Conservation (phyloP, 2,888 invertebrate genomes). For the Liposcelis brunnea region DNA sequence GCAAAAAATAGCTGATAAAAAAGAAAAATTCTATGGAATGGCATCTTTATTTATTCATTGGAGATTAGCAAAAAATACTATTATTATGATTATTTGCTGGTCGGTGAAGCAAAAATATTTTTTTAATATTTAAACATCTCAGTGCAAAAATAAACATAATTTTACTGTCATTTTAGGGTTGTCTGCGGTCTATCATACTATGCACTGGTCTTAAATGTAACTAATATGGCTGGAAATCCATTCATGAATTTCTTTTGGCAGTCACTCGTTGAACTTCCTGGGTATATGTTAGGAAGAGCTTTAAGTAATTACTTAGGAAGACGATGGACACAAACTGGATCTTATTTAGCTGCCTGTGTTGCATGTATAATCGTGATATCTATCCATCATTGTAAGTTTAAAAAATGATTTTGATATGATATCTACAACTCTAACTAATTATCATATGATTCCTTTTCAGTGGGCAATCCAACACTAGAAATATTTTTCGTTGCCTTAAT, state of each 20-base stretch:
- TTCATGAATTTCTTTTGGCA: slow-evolving; percentile 46
- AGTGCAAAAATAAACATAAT: slow-evolving; percentile 8
- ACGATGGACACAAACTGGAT: slow-evolving; percentile 30
- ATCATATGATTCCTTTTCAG: too few species aligned
- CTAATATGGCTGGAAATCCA: slow-evolving; percentile 40
- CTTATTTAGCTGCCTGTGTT: slow-evolving; percentile 27
- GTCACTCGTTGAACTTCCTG: slow-evolving; percentile 43
- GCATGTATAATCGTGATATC: slow-evolving; percentile 28
- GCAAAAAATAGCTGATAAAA: slow-evolving; percentile 18
- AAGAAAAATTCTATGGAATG: slow-evolving; percentile 32
- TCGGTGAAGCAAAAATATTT: slow-evolving; percentile 21
- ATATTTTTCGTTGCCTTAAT: slow-evolving; percentile 29
- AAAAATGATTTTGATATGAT: too few species aligned
- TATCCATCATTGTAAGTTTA: slow-evolving; percentile 24
- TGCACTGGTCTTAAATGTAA: slow-evolving; percentile 34
- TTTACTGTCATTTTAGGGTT: slow-evolving; percentile 25
- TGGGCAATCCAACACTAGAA: too few species aligned
- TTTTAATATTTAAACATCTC: neutral
- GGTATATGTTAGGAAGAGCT: slow-evolving; percentile 37
- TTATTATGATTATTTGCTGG: slow-evolving; percentile 37
- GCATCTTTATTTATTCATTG: slow-evolving; percentile 37
- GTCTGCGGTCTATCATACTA: slow-evolving; percentile 33
- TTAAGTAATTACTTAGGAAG: slow-evolving; percentile 34
- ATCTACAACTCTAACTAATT: too few species aligned
- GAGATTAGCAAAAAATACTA: slow-evolving; percentile 35